These are phyloP conservation scores for Bedellia somnulentella DNA, from an alignment of 2,888 invertebrate species.

Conservation along the genomic window DNA sequence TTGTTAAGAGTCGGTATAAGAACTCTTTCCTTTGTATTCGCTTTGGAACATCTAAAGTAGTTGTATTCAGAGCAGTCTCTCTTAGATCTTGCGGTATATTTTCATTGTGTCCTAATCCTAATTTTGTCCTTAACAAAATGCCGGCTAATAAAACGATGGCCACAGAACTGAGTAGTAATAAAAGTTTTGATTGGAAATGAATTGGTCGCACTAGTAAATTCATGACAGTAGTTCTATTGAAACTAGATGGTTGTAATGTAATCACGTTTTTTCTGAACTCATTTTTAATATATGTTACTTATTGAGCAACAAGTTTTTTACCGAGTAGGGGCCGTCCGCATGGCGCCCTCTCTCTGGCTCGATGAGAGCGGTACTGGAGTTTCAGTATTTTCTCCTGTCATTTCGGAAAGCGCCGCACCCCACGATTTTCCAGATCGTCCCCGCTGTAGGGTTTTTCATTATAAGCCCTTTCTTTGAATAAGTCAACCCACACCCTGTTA, in stretches of 20 bases:
- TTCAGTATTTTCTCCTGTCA: no score
- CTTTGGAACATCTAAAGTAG: conserved; percentile 23
- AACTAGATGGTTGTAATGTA: no score
- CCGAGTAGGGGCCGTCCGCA: conserved; percentile 32
- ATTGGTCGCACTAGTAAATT: conserved; percentile 40
- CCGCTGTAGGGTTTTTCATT: conserved; percentile 40
- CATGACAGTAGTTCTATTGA: conserved; percentile 37
- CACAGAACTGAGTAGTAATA: conserved; percentile 38
- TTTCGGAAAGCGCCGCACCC: conserved; percentile 50
- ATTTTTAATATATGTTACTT: no score
- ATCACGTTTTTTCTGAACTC: no score
- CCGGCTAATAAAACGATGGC: conserved; percentile 31
- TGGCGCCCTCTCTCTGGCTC: conserved; percentile 54
- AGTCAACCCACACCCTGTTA: conserved; percentile 13
- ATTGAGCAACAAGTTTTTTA: conserved; percentile 49
- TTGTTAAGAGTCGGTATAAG: conserved; percentile 56
- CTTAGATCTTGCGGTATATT: no score
- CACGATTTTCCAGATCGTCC: conserved; percentile 53
- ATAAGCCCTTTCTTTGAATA: conserved; percentile 24
- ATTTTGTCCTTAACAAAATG: conserved; percentile 27
- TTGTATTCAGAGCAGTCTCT: no score
- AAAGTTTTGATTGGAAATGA: conserved; percentile 38
- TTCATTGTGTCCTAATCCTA: conserved; percentile 20
- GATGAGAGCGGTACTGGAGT: conserved; percentile 48
- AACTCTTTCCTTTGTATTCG: conserved; percentile 53